Base-by-base conservation (phyloP, 1,140 invertebrate genomes). In the Drosophila gunungcola region DNA sequence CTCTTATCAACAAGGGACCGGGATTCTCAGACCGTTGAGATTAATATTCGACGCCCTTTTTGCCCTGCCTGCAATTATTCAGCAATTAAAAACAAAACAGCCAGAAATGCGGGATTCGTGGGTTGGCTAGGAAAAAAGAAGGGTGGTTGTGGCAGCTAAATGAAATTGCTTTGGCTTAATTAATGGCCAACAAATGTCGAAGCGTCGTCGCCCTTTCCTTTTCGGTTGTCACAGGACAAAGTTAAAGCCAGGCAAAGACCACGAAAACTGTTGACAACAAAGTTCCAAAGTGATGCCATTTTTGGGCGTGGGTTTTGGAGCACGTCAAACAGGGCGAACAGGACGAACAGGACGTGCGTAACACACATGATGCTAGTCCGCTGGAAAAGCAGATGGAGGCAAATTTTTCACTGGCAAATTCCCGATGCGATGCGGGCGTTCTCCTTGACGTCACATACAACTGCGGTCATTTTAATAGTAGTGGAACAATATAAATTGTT, bases 161-260 rank as follows among this genome's bases (percentile, higher is more conserved):
- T 55, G 63, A 80, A 81, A 85, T 86, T 85, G 86, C 82, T 88
- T 65, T 52, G 75, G 70, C 84, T 89, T 88, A 88, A 88, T 88
- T 88, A 88, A 88, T 88, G 83, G 83, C 58, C 64, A 67, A 88
- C 65, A 64, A 78, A 86, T 79, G 83, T 78, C 62, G 80, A 53
- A 64, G 72, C 81, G 65, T 88, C 67, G 73, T 63, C 68, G 69
- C 29, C 48, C 10, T 61, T 46, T 32, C 10, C 4, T 41, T 27
- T 61, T 27, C 11, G 65, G 49, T 6, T 57, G 70, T 74, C 70
- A 72, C 61, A 60, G 46, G 53, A 56, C 74, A 88, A 89, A 77
- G 75, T 86, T 88, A 73, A 82, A 79, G 75, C 64, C 63, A 60
- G 45, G 42, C 64, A 69, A 72, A 79, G 75, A 82, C 75, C 65